These are phyloP conservation scores for Puffinus mauretanicus DNA, from an alignment of 2,113 vertebrate genomes.

Conservation along the genomic window DNA sequence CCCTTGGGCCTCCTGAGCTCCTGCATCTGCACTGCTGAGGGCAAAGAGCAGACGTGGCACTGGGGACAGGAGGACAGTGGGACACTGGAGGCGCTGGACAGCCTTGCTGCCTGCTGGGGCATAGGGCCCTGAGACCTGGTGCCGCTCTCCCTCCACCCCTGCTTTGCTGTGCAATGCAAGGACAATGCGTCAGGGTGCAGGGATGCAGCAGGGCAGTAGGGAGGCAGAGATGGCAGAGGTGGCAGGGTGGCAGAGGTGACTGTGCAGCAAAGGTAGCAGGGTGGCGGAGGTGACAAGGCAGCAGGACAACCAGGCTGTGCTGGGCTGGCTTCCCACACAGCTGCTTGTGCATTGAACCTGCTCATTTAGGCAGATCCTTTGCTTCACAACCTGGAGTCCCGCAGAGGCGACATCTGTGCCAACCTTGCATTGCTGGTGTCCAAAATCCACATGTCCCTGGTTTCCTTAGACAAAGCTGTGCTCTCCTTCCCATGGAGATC, in stretches of 20 bases:
- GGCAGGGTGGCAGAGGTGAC: neutral
- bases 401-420: neutral
- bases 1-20: neutral
- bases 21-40: neutral
- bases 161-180: neutral
- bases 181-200: neutral
- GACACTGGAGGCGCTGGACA: neutral
- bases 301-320: neutral
- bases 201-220: too few species aligned
- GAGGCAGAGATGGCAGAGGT: neutral
- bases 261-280: neutral
- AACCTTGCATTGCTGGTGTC: neutral
- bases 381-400: neutral
- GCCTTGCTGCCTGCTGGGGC: neutral
- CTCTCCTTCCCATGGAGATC: neutral
- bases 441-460: neutral
- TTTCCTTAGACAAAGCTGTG: neutral
- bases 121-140: too few species aligned
- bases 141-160: neutral
- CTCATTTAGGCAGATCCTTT: neutral
- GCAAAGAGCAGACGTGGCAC: neutral
- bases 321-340: rapidly evolving
- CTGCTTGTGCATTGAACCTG: neutral
- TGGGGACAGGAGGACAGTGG: neutral
- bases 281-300: neutral